A percentile compares a stretch with the other conserved stretches of the same genome.
These are phyloP conservation scores for Daboia siamensis DNA, from an alignment of 2,113 vertebrate genomes.

Conservation along the genomic window DNA sequence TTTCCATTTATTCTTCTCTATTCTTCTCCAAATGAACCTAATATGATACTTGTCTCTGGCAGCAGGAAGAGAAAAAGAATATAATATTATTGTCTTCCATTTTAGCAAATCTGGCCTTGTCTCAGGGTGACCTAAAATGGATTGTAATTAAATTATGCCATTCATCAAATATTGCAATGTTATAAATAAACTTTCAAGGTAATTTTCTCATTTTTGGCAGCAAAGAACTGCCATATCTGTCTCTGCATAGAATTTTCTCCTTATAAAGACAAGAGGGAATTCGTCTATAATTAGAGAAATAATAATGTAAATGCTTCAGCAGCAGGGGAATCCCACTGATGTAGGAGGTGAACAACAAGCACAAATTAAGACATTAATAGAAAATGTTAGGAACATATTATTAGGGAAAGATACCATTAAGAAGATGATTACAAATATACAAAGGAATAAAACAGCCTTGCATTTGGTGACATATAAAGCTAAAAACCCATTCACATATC, in stretches of 20 bases:
- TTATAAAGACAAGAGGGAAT: conserved; percentile 40
- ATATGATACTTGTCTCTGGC: neutral
- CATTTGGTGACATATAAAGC: neutral
- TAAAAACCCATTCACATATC: neutral
- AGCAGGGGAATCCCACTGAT: conserved; percentile 11
- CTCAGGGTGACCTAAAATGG: neutral
- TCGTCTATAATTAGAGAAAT: conserved; percentile 32
- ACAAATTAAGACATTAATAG: conserved; percentile 19
- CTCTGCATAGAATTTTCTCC: conserved; percentile 11
- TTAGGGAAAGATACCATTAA: conserved; percentile 21
- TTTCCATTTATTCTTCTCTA: neutral
- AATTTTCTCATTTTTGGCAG: conserved; percentile 6
- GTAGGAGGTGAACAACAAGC: neutral
- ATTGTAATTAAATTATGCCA: neutral
- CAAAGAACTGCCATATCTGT: neutral
- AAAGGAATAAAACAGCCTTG: neutral
- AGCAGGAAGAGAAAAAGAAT: neutral
- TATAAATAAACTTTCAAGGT: conserved; percentile 33
- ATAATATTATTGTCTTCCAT: neutral
- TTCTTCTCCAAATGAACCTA: neutral
- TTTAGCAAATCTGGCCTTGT: neutral
- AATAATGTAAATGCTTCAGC: conserved; percentile 3
- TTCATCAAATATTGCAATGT: conserved; percentile 16
- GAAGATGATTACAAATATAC: neutral
- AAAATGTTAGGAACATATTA: conserved; percentile 16